Evolutionary conservation across 2,797 vertebrate genomes (phyloP).

Genomic region (Hippocampus kuda): DNA sequence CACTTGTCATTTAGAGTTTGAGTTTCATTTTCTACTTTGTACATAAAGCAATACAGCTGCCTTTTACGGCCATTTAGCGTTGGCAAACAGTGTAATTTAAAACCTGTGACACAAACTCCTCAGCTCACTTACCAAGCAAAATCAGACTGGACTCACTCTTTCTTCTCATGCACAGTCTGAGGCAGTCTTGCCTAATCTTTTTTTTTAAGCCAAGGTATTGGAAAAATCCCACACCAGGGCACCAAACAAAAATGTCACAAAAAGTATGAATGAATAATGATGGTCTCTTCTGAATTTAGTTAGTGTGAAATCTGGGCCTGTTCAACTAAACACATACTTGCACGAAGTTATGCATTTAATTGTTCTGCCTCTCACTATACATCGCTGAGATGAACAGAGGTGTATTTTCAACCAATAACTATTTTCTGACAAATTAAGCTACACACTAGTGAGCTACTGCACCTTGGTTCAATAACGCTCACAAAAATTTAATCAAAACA

Average conservation of each 20-base stretch:
- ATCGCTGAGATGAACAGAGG: no score
- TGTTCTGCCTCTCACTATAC: not conserved
- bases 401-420: no score
- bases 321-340: no score
- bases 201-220: no score
- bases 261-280: not conserved
- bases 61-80: constrained; percentile 2
- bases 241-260: not conserved
- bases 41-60: not conserved
- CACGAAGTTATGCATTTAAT: not conserved
- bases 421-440: no score
- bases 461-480: not conserved
- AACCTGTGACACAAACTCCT: constrained; percentile 37
- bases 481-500: not conserved
- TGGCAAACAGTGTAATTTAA: constrained; percentile 32
- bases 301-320: no score
- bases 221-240: not conserved
- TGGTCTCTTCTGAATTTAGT: not conserved
- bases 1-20: not conserved
- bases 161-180: no score
- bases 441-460: no score
- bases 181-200: no score
- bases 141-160: not conserved
- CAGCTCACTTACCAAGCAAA: constrained; percentile 4
- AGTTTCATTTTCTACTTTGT: not conserved